Base-by-base conservation (phyloP, 2,797 vertebrate genomes). In the Phataginus tetradactyla region DNA sequence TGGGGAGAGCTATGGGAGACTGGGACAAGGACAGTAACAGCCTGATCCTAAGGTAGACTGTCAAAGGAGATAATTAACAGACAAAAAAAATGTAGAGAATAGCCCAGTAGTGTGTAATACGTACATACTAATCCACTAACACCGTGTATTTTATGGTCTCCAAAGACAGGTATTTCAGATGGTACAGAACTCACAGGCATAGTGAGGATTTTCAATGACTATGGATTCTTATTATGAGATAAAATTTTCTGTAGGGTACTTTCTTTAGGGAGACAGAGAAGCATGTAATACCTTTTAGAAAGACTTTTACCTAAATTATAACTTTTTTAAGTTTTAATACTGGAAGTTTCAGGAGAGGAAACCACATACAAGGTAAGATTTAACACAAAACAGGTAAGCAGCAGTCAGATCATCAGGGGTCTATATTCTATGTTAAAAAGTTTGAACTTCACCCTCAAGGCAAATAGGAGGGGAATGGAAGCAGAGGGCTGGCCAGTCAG, bases 221-320 rank as follows among this genome's bases (percentile, higher is more conserved):
- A 15, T 90, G 37, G 32, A 83, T 83, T 91, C 61, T 64, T 72
- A 85, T 14, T 39, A 86, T 84, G 84, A 88, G 39, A 59, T 66
- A 91, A 92, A 88, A 89, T 74, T 85, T 69, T 79, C 6, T 45
- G 27, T 74, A 86, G 21, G n/a, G 21, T 20, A 13, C 57, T 77
- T 89, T 79, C 42, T 88, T 94, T 80, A 75, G 92, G 23, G 83
- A 59, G 63, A 15, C 83, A 85, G 63, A 53, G 37, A 88, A 89
- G 12, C 42, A 85, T 14, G 2, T 18, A 68, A 84, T 37, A 74
- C 15, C 23, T 71, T 86, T 66, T 66, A 17, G 64, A 88, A 94
- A 91, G 15, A 57, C 20, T 59, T 86, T 61, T 71, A 68, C n/a
- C 64, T 72, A 66, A 75, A 66, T 68, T 10, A 34, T 37, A 91